Evolutionary conservation across 1,140 invertebrate genomes (phyloP), one percentile per base, ranked within the genome.

Genomic region (Orius laevigatus): DNA sequence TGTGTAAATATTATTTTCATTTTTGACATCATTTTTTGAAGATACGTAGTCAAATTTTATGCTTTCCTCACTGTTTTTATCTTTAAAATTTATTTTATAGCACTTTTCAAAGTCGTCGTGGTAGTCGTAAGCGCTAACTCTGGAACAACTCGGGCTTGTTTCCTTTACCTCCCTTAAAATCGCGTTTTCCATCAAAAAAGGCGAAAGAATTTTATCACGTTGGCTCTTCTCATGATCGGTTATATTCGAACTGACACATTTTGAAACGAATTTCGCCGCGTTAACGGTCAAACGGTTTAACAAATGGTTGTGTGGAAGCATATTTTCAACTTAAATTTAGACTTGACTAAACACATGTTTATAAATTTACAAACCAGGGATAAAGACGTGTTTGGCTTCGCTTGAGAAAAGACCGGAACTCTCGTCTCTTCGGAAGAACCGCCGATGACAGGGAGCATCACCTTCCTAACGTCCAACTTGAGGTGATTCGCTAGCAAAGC

Each of bases 371-470:
- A 6, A 20, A 50, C 49, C 33, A 45, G 10, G 2, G 18, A 3
- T 12, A 50, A 19, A 9, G 20, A 6, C 6, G 36, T 3, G 32
- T 10, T n/a, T n/a, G 51, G 51, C 12, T 36, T 43, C 1, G 75
- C 71, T 54, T 80, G 76, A 1, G 84, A 88, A 15, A 89, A 73
- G 9, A 91, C 62, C 0, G 87, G 86, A 16, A 91, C 73, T 60
- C 87, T 84, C 0, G 84, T 89, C 19, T 72, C 66, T 3, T 79
- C 72, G 32, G 79, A 76, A 58, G 83, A 75, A 33, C 86, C 87
- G n/a, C 86, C 86, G 51, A 91, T 72, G 0, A 91, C 79, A 0
- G 86, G 85, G 5, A 86, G 75, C 36, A 72, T 66, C 1, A 84
- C 77, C 50, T 74, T 70, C 57, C 74, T 69, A 0, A 82, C 77